Conservation (phyloP, 2,113 vertebrate species). For the Urocolius indicus region DNA sequence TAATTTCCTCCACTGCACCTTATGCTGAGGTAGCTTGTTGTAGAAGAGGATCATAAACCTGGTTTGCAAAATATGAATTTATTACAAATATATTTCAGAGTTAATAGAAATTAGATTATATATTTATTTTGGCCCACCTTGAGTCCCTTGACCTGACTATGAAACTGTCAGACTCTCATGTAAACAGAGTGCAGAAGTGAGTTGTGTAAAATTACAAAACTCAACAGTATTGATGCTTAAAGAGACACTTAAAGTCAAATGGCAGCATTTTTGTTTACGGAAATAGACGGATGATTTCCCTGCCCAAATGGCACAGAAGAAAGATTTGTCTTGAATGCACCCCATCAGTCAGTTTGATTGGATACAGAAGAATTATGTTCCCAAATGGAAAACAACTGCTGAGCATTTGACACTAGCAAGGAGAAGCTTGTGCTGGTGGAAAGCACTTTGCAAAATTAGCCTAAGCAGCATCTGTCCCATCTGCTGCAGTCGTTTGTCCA, state of each 20-base stretch:
- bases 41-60: background rate
- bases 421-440: background rate
- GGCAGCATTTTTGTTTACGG: background rate
- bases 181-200: background rate
- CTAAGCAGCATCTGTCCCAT: background rate
- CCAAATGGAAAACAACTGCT: background rate
- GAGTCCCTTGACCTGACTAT: background rate
- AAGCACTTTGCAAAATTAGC: background rate
- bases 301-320: background rate
- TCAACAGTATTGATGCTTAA: background rate
- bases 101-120: background rate
- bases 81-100: background rate
- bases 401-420: background rate
- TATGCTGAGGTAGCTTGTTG: background rate
- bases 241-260: background rate
- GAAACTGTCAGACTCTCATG: background rate
- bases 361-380: background rate
- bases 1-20: background rate
- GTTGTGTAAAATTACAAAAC: background rate
- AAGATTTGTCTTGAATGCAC: background rate
- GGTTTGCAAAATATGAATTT: background rate
- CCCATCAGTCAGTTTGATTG: fast-evolving
- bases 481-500: background rate
- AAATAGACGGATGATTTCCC: background rate
- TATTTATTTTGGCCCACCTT: background rate